Percentiles rank a stretch among this genome's conserved stretches.
Evolutionary conservation across 1,140 invertebrate species (phyloP).

Genomic region (Bombus soroeensis): DNA sequence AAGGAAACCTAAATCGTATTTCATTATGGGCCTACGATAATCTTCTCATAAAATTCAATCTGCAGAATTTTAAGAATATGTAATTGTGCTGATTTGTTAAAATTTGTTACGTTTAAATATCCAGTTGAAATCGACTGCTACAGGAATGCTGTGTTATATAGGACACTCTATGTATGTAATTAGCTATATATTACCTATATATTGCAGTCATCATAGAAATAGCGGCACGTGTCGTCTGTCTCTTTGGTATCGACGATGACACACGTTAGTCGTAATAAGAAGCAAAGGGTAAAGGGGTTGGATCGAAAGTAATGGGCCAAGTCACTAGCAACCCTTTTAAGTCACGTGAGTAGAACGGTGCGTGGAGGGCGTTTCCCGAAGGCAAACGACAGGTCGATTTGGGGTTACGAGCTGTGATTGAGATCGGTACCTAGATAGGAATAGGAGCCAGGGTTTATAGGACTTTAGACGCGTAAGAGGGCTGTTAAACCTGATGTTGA

Average conservation of each 20-base stretch:
- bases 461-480: background rate
- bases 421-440: background rate
- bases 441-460: background rate
- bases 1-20: too few relatives aligned
- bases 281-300: background rate
- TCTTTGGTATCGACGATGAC: background rate
- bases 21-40: too few relatives aligned
- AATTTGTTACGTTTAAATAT: too few relatives aligned
- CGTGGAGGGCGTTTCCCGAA: background rate
- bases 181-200: too few relatives aligned
- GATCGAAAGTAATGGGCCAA: constrained; percentile 18
- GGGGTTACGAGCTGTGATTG: constrained; percentile 22
- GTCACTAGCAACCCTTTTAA: constrained; percentile 22
- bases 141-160: too few relatives aligned
- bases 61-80: too few relatives aligned
- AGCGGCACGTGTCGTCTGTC: background rate
- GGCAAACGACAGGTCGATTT: constrained; percentile 47
- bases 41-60: too few relatives aligned
- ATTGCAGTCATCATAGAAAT: background rate
- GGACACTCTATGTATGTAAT: too few relatives aligned
- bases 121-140: too few relatives aligned
- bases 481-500: constrained; percentile 1
- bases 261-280: background rate
- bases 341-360: background rate
- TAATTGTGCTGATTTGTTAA: too few relatives aligned